A percentile compares a stretch with the other conserved stretches of the same genome.
These are phyloP conservation scores for Aptenodytes patagonicus DNA, from an alignment of 2,113 vertebrate genomes.

Conservation along the genomic window DNA sequence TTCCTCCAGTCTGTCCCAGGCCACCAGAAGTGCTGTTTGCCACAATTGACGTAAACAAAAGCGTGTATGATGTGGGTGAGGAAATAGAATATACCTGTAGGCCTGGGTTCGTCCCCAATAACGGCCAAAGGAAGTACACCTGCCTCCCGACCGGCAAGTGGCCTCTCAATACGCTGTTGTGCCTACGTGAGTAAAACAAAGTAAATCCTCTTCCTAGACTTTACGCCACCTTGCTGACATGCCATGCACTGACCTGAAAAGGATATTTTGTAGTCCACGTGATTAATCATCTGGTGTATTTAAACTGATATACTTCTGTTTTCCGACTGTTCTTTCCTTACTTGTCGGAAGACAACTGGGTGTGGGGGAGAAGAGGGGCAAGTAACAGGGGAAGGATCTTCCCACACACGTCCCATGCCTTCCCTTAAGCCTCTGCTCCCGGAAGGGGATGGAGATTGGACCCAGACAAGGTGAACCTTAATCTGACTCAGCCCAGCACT, in stretches of 20 bases:
- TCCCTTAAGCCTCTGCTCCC: not conserved
- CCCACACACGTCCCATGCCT: fast-evolving
- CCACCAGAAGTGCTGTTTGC: conserved; percentile 71
- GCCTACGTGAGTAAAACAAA: conserved; percentile 78
- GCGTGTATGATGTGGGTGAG: conserved; percentile 71
- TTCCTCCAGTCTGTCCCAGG: conserved; percentile 76
- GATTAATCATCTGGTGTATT: fast-evolving
- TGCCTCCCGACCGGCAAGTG: conserved; percentile 77
- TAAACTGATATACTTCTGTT: fast-evolving
- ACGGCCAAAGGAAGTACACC: conserved; percentile 67
- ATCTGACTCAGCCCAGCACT: not conserved
- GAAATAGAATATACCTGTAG: conserved; percentile 72
- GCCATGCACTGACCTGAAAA: fast-evolving
- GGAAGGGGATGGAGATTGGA: fast-evolving
- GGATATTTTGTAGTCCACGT: fast-evolving
- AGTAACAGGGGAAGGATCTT: not conserved
- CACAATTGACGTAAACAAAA: conserved; percentile 52
- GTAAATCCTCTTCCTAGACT: not conserved
- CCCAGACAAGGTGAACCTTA: not conserved
- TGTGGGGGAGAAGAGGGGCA: not conserved
- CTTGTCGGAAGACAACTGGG: not conserved
- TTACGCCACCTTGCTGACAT: not conserved
- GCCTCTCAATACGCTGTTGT: conserved; percentile 74
- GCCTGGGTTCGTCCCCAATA: conserved; percentile 69
- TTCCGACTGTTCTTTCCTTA: not conserved